These are phyloP conservation scores for Tiliacea citrago DNA, from an alignment of 2,888 invertebrate genomes.

Conservation along the genomic window DNA sequence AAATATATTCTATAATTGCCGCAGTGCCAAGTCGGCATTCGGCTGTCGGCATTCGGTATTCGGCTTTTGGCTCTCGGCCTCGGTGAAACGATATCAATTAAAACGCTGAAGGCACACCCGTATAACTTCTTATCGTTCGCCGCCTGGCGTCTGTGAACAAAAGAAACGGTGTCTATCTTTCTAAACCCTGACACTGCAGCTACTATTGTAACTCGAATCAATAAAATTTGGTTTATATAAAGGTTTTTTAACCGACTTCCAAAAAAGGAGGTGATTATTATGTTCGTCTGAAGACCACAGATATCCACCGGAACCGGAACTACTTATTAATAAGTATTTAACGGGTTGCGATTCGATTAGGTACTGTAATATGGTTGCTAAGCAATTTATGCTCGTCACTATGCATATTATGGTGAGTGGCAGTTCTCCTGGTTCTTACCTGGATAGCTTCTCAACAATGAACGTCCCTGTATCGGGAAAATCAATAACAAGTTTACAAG, in stretches of 20 bases:
- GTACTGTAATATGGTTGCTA: too few species aligned
- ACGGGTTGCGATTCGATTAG: too few species aligned
- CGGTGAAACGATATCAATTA: constrained; percentile 61
- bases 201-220: constrained; percentile 50
- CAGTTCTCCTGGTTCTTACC: too few species aligned
- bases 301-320: too few species aligned
- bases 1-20: constrained; percentile 58
- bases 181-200: neutral
- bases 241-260: neutral
- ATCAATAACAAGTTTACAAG: too few species aligned
- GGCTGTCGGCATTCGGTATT: constrained; percentile 39
- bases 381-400: too few species aligned
- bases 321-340: too few species aligned
- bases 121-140: constrained; percentile 64
- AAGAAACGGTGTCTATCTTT: constrained; percentile 56
- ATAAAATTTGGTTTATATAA: neutral
- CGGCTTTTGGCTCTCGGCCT: constrained; percentile 48
- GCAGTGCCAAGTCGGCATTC: constrained; percentile 41
- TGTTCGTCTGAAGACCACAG: too few species aligned
- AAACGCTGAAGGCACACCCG: constrained; percentile 63
- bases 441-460: too few species aligned
- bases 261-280: too few species aligned
- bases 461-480: too few species aligned
- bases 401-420: too few species aligned
- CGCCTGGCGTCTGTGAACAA: constrained; percentile 59